Base-by-base conservation (phyloP, 2,113 vertebrate species). In the Stigmatopora nigra region DNA sequence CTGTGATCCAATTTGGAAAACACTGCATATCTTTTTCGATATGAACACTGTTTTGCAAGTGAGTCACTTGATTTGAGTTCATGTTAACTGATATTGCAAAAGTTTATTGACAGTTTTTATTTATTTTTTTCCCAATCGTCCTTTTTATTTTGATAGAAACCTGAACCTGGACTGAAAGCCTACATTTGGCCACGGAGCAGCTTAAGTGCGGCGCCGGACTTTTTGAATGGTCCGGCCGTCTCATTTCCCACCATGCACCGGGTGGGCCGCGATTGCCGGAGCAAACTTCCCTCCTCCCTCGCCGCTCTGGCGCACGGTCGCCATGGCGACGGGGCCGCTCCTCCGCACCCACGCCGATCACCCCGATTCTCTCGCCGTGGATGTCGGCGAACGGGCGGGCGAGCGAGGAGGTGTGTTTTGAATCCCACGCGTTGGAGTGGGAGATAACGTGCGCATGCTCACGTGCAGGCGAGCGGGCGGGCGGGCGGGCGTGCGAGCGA, bases 381-480 rank as follows among this genome's bases (percentile, higher is more conserved):
- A 61, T 3, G 64, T 14, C 56, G 57, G 64, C 53, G 57, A 66
- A 49, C 38, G 52, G 55, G 73, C 19, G 61, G 17, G 11, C 8
- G 49, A 10, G 12, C 11, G 7, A 25, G 84, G 82, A 84, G 84
- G 81, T 83, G 86, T 84, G 84, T 86, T 82, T 81, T 88, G 77
- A 85, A 82, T 81, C 86, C 86, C 84, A 88, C 86, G 86, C 84
- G 84, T 72, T 84, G 63, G 84, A 88, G 86, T 86, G 86, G 86
- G 86, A 86, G 86, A 86, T 64, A 68, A 60, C 77, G 72, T 74
- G 76, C 74, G 25, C 81, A 68, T 72, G 31, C 71, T 46, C 75
- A 63, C 44, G 48, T 46, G 55, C 77, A 70, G 69, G 38, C 60
- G 19, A 5, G 51, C 46, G 80, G 66, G 80, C 82, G 83, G 85